phyloP scores from a whole-genome alignment of 2,797 vertebrate species.

The Menidia menidia region DNA sequence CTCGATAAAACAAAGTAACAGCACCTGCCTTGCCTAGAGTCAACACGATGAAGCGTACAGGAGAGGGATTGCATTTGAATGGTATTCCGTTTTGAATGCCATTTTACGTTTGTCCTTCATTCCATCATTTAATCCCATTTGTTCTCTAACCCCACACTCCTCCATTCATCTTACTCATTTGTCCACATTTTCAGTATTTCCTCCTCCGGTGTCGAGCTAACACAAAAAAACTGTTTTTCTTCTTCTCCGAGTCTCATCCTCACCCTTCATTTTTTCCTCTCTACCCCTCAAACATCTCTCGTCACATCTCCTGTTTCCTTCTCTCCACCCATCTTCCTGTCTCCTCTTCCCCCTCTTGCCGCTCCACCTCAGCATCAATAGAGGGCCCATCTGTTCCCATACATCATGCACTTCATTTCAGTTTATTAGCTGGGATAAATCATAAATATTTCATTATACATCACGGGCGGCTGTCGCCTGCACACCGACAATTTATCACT shows the following conservation, averaged over 20 bases:
- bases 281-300: conserved; percentile 63
- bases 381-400: conserved; percentile 92
- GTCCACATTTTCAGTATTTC: conserved; percentile 13
- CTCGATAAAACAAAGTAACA: conserved; percentile 46
- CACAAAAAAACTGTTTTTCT: conserved; percentile 24
- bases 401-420: conserved; percentile 92
- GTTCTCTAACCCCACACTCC: conserved; percentile 29
- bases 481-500: conserved; percentile 92
- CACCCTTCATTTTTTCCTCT: conserved; percentile 50
- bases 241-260: conserved; percentile 27
- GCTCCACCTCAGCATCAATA: conserved; percentile 80
- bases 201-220: conserved; percentile 21
- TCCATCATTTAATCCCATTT: conserved; percentile 61
- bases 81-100: conserved; percentile 43
- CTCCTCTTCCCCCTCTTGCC: conserved; percentile 64
- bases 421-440: conserved; percentile 97
- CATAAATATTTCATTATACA: conserved; percentile 96
- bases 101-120: conserved; percentile 35
- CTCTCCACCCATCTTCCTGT: conserved; percentile 64
- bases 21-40: conserved; percentile 15
- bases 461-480: conserved; percentile 85
- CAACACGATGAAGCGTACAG: conserved; percentile 22
- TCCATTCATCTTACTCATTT: conserved; percentile 42
- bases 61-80: conserved; percentile 33
- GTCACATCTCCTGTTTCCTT: conserved; percentile 60